Percentiles rank a stretch among this genome's conserved stretches.
Evolutionary conservation across 2,113 vertebrate genomes (phyloP).

Genomic region (Pygoscelis adeliae): DNA sequence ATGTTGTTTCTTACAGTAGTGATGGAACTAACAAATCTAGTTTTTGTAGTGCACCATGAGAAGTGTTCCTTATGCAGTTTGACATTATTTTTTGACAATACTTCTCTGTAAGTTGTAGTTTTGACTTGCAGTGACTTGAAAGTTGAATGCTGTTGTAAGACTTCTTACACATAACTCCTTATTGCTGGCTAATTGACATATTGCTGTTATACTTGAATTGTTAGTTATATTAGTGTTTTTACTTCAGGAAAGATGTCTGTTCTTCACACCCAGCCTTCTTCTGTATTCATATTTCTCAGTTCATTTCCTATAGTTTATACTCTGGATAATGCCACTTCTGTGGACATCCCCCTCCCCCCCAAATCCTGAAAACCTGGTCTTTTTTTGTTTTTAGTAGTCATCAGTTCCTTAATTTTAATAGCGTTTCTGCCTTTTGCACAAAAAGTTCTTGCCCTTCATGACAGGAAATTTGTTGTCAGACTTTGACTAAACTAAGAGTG

Average conservation of each 20-base stretch:
- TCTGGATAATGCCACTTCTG: not conserved
- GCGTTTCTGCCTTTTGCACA: not conserved
- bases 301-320: not conserved
- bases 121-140: not conserved
- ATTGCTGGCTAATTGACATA: no score
- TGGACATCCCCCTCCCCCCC: not conserved
- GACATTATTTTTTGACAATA: accelerated
- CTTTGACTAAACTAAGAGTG: not conserved
- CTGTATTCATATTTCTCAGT: not conserved
- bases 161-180: not conserved
- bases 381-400: not conserved
- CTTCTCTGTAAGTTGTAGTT: not conserved
- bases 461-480: not conserved
- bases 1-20: not conserved
- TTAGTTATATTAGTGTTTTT: not conserved
- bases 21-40: not conserved
- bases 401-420: not conserved
- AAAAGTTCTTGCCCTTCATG: not conserved
- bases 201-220: accelerated
- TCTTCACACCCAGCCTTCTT: not conserved
- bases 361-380: not conserved
- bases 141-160: not conserved
- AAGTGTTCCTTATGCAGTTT: not conserved
- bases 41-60: not conserved
- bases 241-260: not conserved